Base-by-base conservation (phyloP, 2,113 vertebrate genomes). In the Thalassoma bifasciatum region DNA sequence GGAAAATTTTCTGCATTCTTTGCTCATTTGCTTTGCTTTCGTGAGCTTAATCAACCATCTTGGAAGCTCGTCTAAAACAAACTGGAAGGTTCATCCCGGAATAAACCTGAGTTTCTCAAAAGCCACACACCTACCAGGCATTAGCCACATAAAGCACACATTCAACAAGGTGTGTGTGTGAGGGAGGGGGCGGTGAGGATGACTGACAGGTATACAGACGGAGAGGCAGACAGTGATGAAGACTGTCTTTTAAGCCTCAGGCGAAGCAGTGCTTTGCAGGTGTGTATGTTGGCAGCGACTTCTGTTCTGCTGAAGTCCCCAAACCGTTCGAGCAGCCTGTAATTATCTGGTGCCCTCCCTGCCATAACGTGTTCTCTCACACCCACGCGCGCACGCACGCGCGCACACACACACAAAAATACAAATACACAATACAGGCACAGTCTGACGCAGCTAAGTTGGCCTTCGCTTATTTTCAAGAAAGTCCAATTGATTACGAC, bases 271-370 rank as follows among this genome's bases (percentile, higher is more conserved):
- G 89, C 83, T 91, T 67, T 84, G 86, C 91, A 90, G 90, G 87
- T 93, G 92, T 91, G 90, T 88, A 8, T 83, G 87, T 90, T 93
- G 92, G 93, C 91, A 93, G 81, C 54, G 38, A 79, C 85, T 88
- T 82, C 73, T 81, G 78, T 73, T 92, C 82, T 77, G 42, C 75
- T 87, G 83, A 49, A 68, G 79, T 87, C 88, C 88, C 76, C 79
- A 84, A 86, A 92, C 83, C 79, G 74, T 77, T 46, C 30, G 7
- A 79, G 81, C 81, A 90, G 86, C 82, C 89, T 94, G 79, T 93
- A 93, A 93, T 94, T 94, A 93, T 86, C 70, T 52, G 57, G 64
- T 92, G 90, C 89, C 79, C 80, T 94, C 89, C 76, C 79, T 94
- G 93, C 89, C 91, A 72, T 89, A 90, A 93, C 94, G 92, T 88